These are phyloP conservation scores for Monoplex corrugatus DNA, from an alignment of 2,888 invertebrate genomes.

Conservation along the genomic window DNA sequence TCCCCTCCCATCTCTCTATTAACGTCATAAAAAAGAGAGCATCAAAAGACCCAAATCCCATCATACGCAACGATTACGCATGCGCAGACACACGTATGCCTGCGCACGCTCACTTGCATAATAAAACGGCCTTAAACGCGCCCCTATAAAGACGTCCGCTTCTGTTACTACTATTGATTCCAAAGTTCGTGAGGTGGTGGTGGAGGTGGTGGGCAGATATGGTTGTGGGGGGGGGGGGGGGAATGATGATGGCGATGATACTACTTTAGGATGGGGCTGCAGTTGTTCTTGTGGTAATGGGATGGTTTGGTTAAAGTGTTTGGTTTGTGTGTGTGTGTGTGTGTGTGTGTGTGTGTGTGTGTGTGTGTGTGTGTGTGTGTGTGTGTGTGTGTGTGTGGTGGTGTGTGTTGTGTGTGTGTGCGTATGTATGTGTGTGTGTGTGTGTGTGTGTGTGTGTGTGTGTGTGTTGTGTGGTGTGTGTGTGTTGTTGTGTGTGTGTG, in stretches of 20 bases:
- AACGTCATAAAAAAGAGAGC: slow-evolving; percentile 11
- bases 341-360: neutral
- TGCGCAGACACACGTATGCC: slow-evolving; percentile 31
- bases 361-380: too few relatives aligned
- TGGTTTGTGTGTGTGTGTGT: neutral
- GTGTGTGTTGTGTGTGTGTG: neutral
- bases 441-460: too few relatives aligned
- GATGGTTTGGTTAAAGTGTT: too few relatives aligned
- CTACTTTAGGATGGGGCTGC: too few relatives aligned
- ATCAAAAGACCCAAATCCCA: slow-evolving; percentile 37
- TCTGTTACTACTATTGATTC: slow-evolving; percentile 3
- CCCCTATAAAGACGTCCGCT: neutral
- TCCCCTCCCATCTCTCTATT: neutral
- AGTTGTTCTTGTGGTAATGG: too few relatives aligned
- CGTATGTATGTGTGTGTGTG: neutral
- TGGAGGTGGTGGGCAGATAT: too few relatives aligned
- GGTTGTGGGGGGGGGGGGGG: too few relatives aligned
- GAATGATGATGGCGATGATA: too few relatives aligned
- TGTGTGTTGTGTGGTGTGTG: too few relatives aligned
- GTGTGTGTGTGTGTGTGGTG: neutral
- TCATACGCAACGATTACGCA: slow-evolving; percentile 42
- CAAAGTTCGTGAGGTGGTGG: too few relatives aligned
- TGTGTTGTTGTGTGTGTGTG: too few relatives aligned
- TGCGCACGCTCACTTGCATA: slow-evolving; percentile 27
- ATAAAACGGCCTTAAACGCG: slow-evolving; percentile 20